phyloP scores from a whole-genome alignment of 1,140 invertebrate species.

The Brachionus sp. region DNA sequence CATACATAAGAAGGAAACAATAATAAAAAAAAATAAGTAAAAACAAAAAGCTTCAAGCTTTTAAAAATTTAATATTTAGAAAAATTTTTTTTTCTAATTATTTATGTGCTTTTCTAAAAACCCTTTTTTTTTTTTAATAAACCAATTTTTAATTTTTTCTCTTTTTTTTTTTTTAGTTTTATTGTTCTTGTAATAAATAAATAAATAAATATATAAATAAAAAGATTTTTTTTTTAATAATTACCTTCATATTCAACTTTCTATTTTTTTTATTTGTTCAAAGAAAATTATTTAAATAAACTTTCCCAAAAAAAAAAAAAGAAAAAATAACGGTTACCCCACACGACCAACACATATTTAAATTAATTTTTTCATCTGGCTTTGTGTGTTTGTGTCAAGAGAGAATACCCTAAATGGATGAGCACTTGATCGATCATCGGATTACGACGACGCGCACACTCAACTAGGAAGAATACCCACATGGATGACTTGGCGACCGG shows the following conservation, averaged over 20 bases:
- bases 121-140: too few relatives aligned
- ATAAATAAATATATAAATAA: too few relatives aligned
- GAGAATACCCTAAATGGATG: background rate
- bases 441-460: background rate
- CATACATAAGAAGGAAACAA: too few relatives aligned
- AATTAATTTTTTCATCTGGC: background rate
- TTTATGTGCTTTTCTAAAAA: too few relatives aligned
- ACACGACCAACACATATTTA: background rate
- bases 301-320: background rate
- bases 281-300: conserved; percentile 28
- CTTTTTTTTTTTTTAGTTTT: too few relatives aligned
- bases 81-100: too few relatives aligned
- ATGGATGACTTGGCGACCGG: background rate
- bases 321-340: background rate
- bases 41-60: too few relatives aligned
- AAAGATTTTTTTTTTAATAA: too few relatives aligned
- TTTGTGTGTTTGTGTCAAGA: conserved; percentile 1
- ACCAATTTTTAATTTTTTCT: too few relatives aligned
- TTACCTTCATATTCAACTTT: background rate
- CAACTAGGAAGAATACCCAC: background rate
- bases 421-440: background rate
- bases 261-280: background rate
- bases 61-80: too few relatives aligned
- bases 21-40: too few relatives aligned
- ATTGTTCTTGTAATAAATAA: background rate